Base-by-base conservation (phyloP, 2,113 vertebrate species). In the Cyphotilapia sp. region DNA sequence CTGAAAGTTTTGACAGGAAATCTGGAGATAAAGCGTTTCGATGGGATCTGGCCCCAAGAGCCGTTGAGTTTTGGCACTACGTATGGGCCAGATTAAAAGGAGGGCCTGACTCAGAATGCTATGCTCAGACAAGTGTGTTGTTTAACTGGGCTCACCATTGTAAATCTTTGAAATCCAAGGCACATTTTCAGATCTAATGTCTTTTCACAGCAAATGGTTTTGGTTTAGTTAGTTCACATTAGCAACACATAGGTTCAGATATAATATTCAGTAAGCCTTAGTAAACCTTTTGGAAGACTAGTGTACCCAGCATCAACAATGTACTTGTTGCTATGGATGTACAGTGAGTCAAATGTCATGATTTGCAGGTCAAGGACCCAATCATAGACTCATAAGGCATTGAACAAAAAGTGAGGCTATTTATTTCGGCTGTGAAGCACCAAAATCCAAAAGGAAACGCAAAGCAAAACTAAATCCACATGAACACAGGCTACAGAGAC, bases 11-110 rank as follows among this genome's bases (percentile, higher is more conserved):
- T 47, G 49, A 82, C 88, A 83, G 82, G 53, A 90, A 93, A 94
- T 89, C 87, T 90, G 78, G n/a, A 88, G 91, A 85, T 95, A 89
- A 93, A 91, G 80, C 90, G 14, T 80, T 61, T 84, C 59, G 42
- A 94, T 76, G 81, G 91, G 87, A 91, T 92, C 93, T 92, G 88
- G 91, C 85, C 87, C 76, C 83, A 3, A 80, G 87, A 93, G 94
- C 85, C 7, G 2, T 19, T 8, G 81, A 69, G 86, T 88, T 78
- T 92, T 24, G 88, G 86, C 17, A 6, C 57, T 2, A 24, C 6
- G 87, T 16, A 24, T 88, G 85, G 84, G 81, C 87, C 81, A 81
- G 92, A 93, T 94, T 93, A 92, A 81, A 84, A 90, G 16, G 56
- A 89, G 82, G 84, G 81, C 31, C 80, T 12, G 33, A 57, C 66